Conservation (phyloP, 2,113 vertebrate species). For the Pedionomus torquatus region DNA sequence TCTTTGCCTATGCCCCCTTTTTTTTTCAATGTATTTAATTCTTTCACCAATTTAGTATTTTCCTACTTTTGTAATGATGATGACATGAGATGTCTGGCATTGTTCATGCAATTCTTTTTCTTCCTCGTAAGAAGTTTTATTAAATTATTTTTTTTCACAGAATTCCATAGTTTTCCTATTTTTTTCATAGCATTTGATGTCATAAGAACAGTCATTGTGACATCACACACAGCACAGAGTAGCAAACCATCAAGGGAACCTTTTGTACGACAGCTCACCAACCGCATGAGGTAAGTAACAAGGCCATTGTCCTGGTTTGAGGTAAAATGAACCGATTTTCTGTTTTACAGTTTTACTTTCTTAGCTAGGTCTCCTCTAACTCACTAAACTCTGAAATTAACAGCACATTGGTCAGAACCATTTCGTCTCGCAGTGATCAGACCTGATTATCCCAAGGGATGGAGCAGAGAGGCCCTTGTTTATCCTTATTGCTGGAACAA, state of each 20-base stretch:
- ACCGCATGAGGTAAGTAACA: background rate
- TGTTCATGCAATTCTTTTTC: background rate
- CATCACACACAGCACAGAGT: background rate
- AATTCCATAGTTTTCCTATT: background rate
- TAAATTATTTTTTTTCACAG: background rate
- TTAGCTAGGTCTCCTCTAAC: too few relatives aligned
- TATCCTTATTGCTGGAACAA: too few relatives aligned
- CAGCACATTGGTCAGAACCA: too few relatives aligned
- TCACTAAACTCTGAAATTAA: too few relatives aligned
- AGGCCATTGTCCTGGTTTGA: too few relatives aligned
- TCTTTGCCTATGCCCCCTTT: background rate
- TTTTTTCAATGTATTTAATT: background rate
- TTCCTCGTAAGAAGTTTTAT: background rate
- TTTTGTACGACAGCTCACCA: background rate
- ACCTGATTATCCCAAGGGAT: too few relatives aligned
- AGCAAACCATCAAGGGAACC: background rate
- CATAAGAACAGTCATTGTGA: background rate
- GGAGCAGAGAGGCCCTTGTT: too few relatives aligned
- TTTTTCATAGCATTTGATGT: background rate
- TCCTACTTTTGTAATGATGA: background rate
- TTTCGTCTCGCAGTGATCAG: too few relatives aligned
- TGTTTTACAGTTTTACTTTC: too few relatives aligned
- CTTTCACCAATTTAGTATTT: background rate
- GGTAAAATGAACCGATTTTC: too few relatives aligned
- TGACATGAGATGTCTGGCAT: background rate